Evolutionary conservation across 2,113 vertebrate species (phyloP).

Genomic region (Gallinago paraguaiae): DNA sequence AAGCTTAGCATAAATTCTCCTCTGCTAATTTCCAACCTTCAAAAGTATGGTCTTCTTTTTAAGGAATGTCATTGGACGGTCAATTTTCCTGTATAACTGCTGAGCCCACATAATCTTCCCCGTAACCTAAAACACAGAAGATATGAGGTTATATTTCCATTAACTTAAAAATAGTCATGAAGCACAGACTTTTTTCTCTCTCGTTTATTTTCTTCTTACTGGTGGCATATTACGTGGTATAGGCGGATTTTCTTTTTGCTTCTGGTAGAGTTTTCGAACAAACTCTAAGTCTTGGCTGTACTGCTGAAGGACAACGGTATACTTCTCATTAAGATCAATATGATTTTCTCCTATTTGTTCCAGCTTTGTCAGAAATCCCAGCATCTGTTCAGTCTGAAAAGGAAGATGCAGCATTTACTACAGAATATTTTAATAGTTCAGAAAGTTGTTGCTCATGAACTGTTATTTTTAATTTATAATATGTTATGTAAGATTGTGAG

Average conservation of each 20-base stretch:
- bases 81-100: conserved; percentile 83
- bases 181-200: not conserved
- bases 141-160: not conserved
- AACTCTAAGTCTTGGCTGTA: conserved; percentile 80
- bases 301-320: conserved; percentile 73
- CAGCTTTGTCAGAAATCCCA: conserved; percentile 77
- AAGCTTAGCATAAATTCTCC: not conserved
- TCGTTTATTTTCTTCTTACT: conserved; percentile 60
- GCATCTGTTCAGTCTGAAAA: conserved; percentile 79
- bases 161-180: not conserved
- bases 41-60: conserved; percentile 77
- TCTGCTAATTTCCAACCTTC: conserved; percentile 70
- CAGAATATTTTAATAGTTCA: not conserved
- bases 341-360: conserved; percentile 66
- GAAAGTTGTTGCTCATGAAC: not conserved
- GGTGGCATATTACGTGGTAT: conserved; percentile 78
- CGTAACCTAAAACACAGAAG: conserved; percentile 71
- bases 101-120: conserved; percentile 84
- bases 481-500: not conserved
- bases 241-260: conserved; percentile 78
- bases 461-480: not conserved
- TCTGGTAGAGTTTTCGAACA: conserved; percentile 78
- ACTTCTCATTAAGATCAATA: conserved; percentile 77
- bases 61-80: conserved; percentile 81
- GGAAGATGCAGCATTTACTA: not conserved